Base-by-base conservation (phyloP, 2,888 invertebrate genomes). In the Luperina nickerlii region DNA sequence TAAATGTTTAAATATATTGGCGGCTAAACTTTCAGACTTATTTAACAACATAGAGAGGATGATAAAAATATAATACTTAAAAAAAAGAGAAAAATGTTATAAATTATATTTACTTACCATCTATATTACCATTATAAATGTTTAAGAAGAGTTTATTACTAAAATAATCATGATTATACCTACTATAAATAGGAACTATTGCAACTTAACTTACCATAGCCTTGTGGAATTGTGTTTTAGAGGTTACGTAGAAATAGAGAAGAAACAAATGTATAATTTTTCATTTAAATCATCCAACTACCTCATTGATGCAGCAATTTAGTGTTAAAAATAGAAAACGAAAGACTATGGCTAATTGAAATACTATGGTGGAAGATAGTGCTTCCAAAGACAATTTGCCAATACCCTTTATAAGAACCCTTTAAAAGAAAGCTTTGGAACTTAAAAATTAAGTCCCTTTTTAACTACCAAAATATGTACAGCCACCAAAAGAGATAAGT, bases 241-340 rank as follows among this genome's bases (percentile, higher is more conserved):
- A 88, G 81, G 86, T 89, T 86, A 89, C 89, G 74, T 88, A 83
- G 74, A 84, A 79, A 83, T 77, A 80, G 81, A 83, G 63, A 82
- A 84, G 81, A 83, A 68, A 82, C 76, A 83, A 66, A 88, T 76
- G 76, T 90, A 85, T 90, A 89, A 89, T 89, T 89, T 90, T 90
- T 88, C 81, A 87, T 88, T 83, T 70, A 48, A 82, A 87, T 90
- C 87, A 89, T 90, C 85, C 69, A 80, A 91, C 93, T 93, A 94
- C 93, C 94, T 94, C 94, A 91, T 89, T 85, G 79, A 87, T 83
- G 87, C 90, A 91, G 84, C 87, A 87, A 82, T 85, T 80, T 88
- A 87, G 78, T 86, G 71, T 66, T 81, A 82, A 77, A 82, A 83
- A 80, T 74, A 78, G 60, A 71, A 79, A 79, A 78, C 57, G 48